Evolutionary conservation across 1,140 invertebrate species (phyloP).

Genomic region (Thaumetopoea pityocampa): DNA sequence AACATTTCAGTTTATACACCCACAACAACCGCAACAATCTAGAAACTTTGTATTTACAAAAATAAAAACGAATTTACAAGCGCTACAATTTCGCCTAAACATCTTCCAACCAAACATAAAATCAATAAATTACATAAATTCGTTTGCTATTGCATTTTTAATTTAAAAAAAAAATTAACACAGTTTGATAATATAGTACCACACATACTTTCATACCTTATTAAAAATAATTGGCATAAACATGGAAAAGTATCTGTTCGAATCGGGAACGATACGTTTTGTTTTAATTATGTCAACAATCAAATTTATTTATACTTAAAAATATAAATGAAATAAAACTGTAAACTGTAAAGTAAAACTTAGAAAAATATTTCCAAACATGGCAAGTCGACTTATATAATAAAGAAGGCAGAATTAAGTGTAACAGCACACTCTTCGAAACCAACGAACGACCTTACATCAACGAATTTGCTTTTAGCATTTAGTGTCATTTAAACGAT

Average conservation of each 20-base stretch:
- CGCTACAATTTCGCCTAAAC: no score
- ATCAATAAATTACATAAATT: no score
- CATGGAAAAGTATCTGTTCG: slow-evolving; percentile 52
- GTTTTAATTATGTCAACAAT: slow-evolving; percentile 36
- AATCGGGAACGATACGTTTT: slow-evolving; percentile 43
- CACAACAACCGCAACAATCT: slow-evolving; percentile 18
- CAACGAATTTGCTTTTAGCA: no score
- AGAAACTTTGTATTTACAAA: no score
- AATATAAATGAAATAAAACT: slow-evolving; percentile 30
- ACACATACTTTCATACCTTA: slow-evolving; percentile 34
- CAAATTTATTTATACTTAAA: slow-evolving; percentile 29
- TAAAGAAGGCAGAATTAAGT: slow-evolving; percentile 3
- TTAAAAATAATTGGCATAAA: slow-evolving; percentile 50
- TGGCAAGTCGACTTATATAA: slow-evolving; percentile 28
- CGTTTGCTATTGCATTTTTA: slow-evolving; percentile 18
- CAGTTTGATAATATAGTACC: slow-evolving; percentile 47
- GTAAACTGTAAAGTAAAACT: slow-evolving; percentile 24
- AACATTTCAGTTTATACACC: slow-evolving; percentile 10
- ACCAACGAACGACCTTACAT: no score
- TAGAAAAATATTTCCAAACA: slow-evolving; percentile 23
- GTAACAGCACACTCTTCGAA: neutral
- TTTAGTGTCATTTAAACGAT: no score
- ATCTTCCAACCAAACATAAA: no score
- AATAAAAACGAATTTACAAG: no score
- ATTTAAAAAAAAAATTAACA: slow-evolving; percentile 14